Evolutionary conservation across 2,113 vertebrate species (phyloP), one percentile per base, ranked within the genome.

Genomic region (Xyliphius kryptos): DNA sequence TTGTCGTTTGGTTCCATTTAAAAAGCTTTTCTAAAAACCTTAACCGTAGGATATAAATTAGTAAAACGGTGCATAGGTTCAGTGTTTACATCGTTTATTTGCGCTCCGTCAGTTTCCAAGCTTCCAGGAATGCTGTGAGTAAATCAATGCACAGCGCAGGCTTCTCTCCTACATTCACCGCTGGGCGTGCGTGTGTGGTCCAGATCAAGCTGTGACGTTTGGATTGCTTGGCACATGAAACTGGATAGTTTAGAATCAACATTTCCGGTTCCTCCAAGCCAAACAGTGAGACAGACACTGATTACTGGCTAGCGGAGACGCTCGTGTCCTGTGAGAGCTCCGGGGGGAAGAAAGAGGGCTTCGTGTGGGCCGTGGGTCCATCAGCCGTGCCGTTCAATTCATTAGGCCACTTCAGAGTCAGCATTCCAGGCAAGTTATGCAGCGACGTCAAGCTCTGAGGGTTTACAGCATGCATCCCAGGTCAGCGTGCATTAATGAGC

Each of bases 121-220:
- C 8, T 48, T 16, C 5, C 1, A 41, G 19, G 37, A 49, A 44
- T 47, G 19, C 12, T 54, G 26, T 17, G 10, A 20, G 40, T 36
- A 57, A 50, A 10, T 32, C 32, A 40, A 48, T 48, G 15, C 44
- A n/a, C 32, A 44, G 50, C 2, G 55, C 17, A 58, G 21, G 47
- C 37, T 19, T 6, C 47, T 19, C 46, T 32, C 3, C 5, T 22
- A 15, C 21, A 40, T 46, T 9, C 41, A 36, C 15, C 22, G 56
- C 56, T 11, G 32, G 51, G 55, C 48, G 12, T 32, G 56, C 59
- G 64, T 66, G 65, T 67, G 65, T 67, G 65, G 65, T 60, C 65
- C 56, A 37, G 37, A 60, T 59, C 65, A 67, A 59, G 64, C 55
- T 46, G 65, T 53, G 48, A 53, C 38, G 40, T 53, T 43, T 46